phyloP scores from a whole-genome alignment of 2,888 invertebrate genomes.

The Lottia gigantea region DNA sequence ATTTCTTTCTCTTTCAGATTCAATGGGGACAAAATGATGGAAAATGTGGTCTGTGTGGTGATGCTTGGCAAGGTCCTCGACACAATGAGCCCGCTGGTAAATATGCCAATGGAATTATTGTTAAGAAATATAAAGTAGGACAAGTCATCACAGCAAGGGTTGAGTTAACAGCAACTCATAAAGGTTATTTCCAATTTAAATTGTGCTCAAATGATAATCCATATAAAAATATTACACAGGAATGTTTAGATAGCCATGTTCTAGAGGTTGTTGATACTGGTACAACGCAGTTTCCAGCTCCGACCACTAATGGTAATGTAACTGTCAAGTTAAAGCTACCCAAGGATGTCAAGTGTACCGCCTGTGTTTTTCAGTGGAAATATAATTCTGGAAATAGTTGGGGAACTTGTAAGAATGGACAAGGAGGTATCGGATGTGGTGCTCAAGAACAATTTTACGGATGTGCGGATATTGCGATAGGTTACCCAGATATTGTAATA shows the following conservation, averaged over 20 bases:
- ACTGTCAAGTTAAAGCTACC: conserved; percentile 46
- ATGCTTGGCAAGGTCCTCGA: conserved; percentile 74
- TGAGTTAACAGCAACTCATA: conserved; percentile 66
- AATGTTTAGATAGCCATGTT: conserved; percentile 54
- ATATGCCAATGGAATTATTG: conserved; percentile 63
- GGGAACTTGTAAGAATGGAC: conserved; percentile 45
- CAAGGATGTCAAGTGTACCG: conserved; percentile 39
- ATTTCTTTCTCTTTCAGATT: conserved; percentile 37
- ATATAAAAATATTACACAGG: conserved; percentile 47
- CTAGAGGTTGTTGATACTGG: conserved; percentile 37
- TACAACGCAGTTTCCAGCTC: conserved; percentile 36
- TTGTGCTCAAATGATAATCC: conserved; percentile 49
- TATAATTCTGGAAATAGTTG: conserved; percentile 60
- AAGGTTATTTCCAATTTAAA: conserved; percentile 57
- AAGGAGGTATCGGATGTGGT: conserved; percentile 52
- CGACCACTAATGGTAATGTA: conserved; percentile 34
- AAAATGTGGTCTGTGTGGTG: conserved; percentile 90
- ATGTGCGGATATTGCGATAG: conserved; percentile 57
- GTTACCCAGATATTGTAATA: conserved; percentile 40
- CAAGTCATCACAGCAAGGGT: conserved; percentile 59
- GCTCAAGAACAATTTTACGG: conserved; percentile 60
- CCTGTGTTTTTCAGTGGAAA: conserved; percentile 58
- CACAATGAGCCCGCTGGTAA: conserved; percentile 64
- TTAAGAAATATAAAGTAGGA: conserved; percentile 57
- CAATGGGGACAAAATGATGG: conserved; percentile 71